Evolutionary conservation across 2,113 vertebrate genomes (phyloP).

Genomic region (Tragelaphus buxtoni): DNA sequence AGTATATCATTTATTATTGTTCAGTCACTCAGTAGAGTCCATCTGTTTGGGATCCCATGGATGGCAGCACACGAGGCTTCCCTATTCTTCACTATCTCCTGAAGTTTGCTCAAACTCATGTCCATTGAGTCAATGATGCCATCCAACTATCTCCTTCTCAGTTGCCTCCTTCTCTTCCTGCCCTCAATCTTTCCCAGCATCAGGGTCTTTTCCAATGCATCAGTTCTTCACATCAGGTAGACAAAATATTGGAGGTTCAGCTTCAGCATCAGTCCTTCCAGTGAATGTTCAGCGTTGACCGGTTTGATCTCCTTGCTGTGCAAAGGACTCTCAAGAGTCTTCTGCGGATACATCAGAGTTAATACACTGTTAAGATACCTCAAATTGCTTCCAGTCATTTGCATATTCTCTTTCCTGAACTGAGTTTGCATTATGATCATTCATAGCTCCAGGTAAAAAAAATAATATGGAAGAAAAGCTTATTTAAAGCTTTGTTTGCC

Average conservation of each 20-base stretch:
- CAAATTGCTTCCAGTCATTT: background rate
- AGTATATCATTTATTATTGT: background rate
- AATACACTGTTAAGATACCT: background rate
- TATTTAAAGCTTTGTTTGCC: slow-evolving; percentile 38
- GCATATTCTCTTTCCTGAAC: slow-evolving; percentile 24
- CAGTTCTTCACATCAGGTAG: background rate
- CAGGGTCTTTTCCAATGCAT: background rate
- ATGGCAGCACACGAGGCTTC: background rate
- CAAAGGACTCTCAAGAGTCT: background rate
- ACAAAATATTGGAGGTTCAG: background rate
- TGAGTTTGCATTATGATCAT: background rate
- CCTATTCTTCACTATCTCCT: background rate
- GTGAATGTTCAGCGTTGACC: background rate
- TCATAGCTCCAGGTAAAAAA: background rate
- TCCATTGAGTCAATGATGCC: background rate
- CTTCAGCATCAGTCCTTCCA: background rate
- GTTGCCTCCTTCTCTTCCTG: background rate
- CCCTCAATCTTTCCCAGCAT: background rate
- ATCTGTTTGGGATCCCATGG: background rate
- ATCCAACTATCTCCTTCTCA: background rate
- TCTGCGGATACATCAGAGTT: background rate
- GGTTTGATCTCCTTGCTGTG: background rate
- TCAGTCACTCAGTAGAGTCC: background rate
- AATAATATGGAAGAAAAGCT: background rate
- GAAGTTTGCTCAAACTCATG: background rate